Conservation (phyloP, 1,140 invertebrate species). For the Zeugodacus cucurbitae region DNA sequence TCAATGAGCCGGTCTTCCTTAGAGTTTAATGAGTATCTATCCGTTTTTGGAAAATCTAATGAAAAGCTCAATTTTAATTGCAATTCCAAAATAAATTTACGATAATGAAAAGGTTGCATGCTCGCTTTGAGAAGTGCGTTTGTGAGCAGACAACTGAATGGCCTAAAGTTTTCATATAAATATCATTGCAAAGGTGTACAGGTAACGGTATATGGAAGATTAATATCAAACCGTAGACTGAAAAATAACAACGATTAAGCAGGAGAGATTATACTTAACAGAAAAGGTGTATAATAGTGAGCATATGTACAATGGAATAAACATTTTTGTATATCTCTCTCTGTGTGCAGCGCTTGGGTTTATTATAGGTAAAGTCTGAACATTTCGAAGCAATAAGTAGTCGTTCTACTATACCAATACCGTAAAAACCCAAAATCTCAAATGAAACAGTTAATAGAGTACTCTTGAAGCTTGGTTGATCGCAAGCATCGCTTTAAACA, state of each 20-base stretch:
- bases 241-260: neutral
- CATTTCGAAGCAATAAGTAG: too few relatives aligned
- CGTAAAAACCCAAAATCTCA: too few relatives aligned
- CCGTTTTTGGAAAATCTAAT: neutral
- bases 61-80: slow-evolving; percentile 37
- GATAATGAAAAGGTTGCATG: neutral
- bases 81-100: neutral
- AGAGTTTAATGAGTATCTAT: neutral
- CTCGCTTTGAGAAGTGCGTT: neutral
- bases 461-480: too few relatives aligned
- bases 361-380: too few relatives aligned
- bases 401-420: too few relatives aligned
- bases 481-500: too few relatives aligned
- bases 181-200: neutral
- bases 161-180: neutral
- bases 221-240: neutral
- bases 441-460: too few relatives aligned
- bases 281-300: neutral
- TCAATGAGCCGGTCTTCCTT: neutral
- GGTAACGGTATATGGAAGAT: neutral
- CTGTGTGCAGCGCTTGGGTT: too few relatives aligned
- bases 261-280: neutral
- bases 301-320: neutral
- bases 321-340: too few relatives aligned
- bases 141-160: neutral